These are phyloP conservation scores for Campaea margaritaria DNA, from an alignment of 2,888 invertebrate species.

Conservation along the genomic window DNA sequence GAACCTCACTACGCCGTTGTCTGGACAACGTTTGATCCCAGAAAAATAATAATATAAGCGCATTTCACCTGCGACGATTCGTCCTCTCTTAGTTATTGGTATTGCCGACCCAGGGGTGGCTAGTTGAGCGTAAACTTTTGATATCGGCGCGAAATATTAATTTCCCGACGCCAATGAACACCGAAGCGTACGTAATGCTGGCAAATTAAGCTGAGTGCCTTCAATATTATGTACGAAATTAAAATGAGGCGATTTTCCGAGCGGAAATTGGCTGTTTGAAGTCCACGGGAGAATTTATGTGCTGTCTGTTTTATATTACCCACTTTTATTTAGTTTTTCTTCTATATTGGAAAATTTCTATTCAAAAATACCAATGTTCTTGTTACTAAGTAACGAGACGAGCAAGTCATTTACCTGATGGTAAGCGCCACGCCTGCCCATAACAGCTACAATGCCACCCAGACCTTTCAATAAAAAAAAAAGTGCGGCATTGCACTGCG, in stretches of 20 bases:
- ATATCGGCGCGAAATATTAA: constrained; percentile 84
- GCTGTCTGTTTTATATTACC: too few species aligned
- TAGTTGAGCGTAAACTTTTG: constrained; percentile 84
- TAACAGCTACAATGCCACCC: too few species aligned
- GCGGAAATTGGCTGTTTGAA: constrained; percentile 32
- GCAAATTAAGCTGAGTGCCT: constrained; percentile 82
- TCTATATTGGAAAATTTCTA: not conserved
- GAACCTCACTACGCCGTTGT: constrained; percentile 51
- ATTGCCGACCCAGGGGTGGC: constrained; percentile 70
- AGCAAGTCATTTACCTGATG: too few species aligned
- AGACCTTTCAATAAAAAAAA: too few species aligned
- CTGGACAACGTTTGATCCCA: constrained; percentile 79
- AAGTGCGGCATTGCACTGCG: too few species aligned
- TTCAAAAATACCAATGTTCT: not conserved
- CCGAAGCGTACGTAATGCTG: constrained; percentile 76
- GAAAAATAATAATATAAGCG: constrained; percentile 81
- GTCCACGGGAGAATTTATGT: constrained; percentile 1
- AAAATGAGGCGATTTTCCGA: constrained; percentile 56
- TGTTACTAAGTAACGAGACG: not conserved
- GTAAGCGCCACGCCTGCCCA: too few species aligned
- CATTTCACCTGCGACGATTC: constrained; percentile 81
- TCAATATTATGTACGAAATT: constrained; percentile 76
- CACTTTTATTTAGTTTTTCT: constrained; percentile 3
- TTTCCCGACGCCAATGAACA: constrained; percentile 81
- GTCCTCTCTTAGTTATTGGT: constrained; percentile 71